phyloP scores from a whole-genome alignment of 2,797 vertebrate genomes.

The Hydrophis major region DNA sequence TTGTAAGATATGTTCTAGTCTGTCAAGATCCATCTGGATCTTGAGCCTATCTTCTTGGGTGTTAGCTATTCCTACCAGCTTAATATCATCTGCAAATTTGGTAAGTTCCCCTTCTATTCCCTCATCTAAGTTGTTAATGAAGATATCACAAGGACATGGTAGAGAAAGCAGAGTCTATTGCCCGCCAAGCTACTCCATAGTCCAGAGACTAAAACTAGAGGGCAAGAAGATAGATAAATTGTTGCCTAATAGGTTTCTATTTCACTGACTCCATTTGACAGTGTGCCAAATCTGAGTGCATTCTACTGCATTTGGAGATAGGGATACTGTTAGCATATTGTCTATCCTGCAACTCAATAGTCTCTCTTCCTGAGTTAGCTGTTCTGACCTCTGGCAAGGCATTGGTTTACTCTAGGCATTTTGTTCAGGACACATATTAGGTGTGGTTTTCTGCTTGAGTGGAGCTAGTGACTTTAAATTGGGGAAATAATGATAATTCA shows the following conservation, averaged over 20 bases:
- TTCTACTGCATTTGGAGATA: neutral
- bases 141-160: neutral
- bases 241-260: neutral
- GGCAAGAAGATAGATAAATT: neutral
- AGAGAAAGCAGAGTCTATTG: neutral
- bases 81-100: too few relatives aligned
- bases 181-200: neutral
- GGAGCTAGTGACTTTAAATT: neutral
- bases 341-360: neutral
- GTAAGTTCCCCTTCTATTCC: too few relatives aligned
- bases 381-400: neutral
- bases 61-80: too few relatives aligned
- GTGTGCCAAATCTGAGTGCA: neutral
- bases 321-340: neutral
- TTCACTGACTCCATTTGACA: neutral
- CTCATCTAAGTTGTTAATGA: too few relatives aligned
- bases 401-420: neutral
- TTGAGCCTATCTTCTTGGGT: too few relatives aligned
- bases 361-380: neutral
- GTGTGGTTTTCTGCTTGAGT: neutral
- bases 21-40: too few relatives aligned
- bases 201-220: neutral
- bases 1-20: too few relatives aligned
- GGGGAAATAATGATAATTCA: neutral
- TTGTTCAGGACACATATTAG: neutral